Percentiles rank a stretch among this genome's conserved stretches.
These are phyloP conservation scores for Galeopsomyia nigrocyanea DNA, from an alignment of 2,888 invertebrate genomes.

Conservation along the genomic window DNA sequence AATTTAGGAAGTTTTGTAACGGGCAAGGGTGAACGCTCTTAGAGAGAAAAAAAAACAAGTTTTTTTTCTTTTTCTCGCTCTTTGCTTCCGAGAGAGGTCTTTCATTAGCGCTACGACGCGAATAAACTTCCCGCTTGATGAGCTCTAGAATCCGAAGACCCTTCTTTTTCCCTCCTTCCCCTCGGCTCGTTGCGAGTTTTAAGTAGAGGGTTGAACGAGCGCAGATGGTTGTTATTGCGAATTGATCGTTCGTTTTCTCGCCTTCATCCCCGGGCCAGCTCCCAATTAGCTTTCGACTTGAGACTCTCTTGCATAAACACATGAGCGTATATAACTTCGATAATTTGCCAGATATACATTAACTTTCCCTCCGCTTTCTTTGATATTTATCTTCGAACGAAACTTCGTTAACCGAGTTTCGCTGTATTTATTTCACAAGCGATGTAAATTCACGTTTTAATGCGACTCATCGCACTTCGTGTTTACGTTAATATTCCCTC, in stretches of 20 bases:
- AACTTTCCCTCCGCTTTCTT: too few species aligned
- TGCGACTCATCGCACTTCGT: too few species aligned
- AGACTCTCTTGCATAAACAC: too few species aligned
- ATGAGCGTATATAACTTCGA: too few species aligned
- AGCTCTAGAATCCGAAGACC: conserved; percentile 1
- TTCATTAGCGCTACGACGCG: not conserved
- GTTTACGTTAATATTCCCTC: too few species aligned
- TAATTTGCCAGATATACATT: too few species aligned
- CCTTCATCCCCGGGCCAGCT: not conserved
- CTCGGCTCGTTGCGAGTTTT: not conserved
- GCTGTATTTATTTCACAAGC: too few species aligned
- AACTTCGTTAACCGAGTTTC: too few species aligned
- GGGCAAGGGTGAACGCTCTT: conserved; percentile 6
- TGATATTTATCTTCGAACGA: too few species aligned
- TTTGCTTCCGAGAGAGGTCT: not conserved
- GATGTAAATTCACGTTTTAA: too few species aligned
- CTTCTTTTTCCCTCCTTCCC: not conserved
- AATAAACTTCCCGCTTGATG: conserved; percentile 13
- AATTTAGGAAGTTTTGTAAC: too few species aligned
- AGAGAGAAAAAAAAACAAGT: not conserved
- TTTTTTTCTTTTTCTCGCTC: not conserved
- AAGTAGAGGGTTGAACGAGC: not conserved
- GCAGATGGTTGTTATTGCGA: not conserved
- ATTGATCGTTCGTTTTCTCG: not conserved
- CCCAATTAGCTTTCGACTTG: conserved; percentile 11